phyloP scores from a whole-genome alignment of 1,140 invertebrate genomes.

The Trichonephila inaurata region DNA sequence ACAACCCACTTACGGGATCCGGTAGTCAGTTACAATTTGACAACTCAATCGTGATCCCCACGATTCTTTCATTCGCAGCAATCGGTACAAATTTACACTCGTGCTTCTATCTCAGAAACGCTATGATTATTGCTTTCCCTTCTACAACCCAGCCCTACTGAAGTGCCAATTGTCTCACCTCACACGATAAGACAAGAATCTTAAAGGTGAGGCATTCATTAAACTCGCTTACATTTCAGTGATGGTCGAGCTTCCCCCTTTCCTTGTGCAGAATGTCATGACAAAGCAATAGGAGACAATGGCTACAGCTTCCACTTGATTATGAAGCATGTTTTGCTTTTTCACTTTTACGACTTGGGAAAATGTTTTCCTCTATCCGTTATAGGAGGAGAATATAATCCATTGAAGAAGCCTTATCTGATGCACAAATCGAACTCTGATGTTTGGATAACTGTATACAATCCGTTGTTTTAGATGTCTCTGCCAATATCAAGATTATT shows the following conservation, averaged over 20 bases:
- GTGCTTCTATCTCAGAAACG: too few species aligned
- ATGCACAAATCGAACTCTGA: neutral
- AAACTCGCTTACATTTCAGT: slow-evolving; percentile 2
- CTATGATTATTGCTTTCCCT: neutral
- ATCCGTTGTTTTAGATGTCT: neutral
- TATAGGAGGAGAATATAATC: slow-evolving; percentile 9
- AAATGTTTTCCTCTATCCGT: slow-evolving; percentile 18
- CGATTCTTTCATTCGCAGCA: neutral
- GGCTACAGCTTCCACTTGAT: neutral
- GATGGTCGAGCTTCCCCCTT: neutral
- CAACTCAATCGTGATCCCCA: slow-evolving; percentile 41
- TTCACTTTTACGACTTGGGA: neutral
- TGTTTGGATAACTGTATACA: slow-evolving; percentile 8
- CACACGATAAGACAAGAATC: slow-evolving; percentile 7
- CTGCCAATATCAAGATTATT: neutral
- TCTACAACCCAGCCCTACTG: neutral
- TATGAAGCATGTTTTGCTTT: neutral
- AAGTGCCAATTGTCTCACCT: slow-evolving; percentile 15
- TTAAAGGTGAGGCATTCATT: neutral
- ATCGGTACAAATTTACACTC: slow-evolving; percentile 9
- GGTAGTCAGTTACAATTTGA: slow-evolving; percentile 9
- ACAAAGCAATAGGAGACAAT: slow-evolving; percentile 40
- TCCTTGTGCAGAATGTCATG: neutral
- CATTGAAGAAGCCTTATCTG: neutral
- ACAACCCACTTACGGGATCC: neutral